Evolutionary conservation across 2,888 invertebrate genomes (phyloP).

Genomic region (Melanophora roralis): DNA sequence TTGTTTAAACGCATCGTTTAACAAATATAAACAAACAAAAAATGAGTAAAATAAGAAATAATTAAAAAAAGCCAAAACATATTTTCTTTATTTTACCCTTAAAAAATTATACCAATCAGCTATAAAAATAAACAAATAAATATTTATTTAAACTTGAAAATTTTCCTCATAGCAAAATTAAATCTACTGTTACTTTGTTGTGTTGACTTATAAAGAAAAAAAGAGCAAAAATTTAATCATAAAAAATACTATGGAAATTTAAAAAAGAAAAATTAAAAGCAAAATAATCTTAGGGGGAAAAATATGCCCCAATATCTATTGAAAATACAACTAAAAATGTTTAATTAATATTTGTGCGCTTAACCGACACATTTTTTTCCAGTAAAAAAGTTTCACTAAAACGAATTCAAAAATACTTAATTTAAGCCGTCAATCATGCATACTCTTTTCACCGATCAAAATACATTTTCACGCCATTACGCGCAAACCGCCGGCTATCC

Average conservation of each 20-base stretch:
- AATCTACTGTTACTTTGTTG: conserved; percentile 19
- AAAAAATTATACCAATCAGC: conserved; percentile 33
- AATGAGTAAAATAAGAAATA: conserved; percentile 13
- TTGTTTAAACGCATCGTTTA: conserved; percentile 74
- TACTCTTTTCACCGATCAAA: conserved; percentile 94
- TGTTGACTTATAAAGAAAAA: conserved; percentile 44
- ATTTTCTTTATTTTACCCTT: conserved; percentile 36
- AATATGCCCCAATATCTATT: not conserved
- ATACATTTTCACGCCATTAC: conserved; percentile 89
- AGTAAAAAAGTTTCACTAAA: not conserved
- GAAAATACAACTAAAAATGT: conserved; percentile 9
- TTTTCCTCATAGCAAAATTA: not conserved
- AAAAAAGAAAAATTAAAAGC: conserved; percentile 15
- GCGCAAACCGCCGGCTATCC: conserved; percentile 82
- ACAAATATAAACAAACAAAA: conserved; percentile 41
- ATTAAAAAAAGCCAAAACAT: conserved; percentile 42
- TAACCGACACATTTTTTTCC: not conserved
- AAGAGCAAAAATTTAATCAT: not conserved
- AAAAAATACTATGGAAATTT: conserved; percentile 28
- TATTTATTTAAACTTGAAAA: conserved; percentile 40
- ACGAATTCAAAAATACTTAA: not conserved
- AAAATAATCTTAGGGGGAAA: not conserved
- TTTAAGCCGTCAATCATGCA: conserved; percentile 82
- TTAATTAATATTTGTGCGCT: not conserved
- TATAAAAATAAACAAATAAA: conserved; percentile 54